Evolutionary conservation across 2,888 invertebrate species (phyloP).

Genomic region (Diadegma fenestrale): DNA sequence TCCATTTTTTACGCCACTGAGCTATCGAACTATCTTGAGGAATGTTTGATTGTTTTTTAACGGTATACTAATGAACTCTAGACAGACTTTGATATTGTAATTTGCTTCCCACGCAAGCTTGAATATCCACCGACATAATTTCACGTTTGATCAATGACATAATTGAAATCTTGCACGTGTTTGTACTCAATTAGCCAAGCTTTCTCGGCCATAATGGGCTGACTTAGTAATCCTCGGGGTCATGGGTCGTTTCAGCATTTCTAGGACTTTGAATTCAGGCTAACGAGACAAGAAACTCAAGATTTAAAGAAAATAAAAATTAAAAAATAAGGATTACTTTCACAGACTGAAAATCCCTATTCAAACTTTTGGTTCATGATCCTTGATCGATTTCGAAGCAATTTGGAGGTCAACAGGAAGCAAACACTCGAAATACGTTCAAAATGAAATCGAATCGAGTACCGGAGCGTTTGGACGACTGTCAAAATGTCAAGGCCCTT

Average conservation of each 20-base stretch:
- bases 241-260: neutral
- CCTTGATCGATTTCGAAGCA: conserved; percentile 20
- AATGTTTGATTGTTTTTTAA: neutral
- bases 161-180: conserved; percentile 3
- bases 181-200: neutral
- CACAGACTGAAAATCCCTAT: neutral
- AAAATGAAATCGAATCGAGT: conserved; percentile 8
- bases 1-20: no score
- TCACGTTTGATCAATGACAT: neutral
- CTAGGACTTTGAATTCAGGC: neutral
- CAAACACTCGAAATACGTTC: conserved; percentile 45
- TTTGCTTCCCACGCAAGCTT: neutral
- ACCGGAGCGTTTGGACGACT: conserved; percentile 3
- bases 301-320: neutral
- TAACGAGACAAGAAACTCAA: neutral
- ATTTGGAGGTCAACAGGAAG: conserved; percentile 53
- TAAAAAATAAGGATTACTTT: conserved; percentile 8
- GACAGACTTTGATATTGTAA: neutral
- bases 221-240: neutral
- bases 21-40: no score
- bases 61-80: neutral
- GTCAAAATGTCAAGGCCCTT: conserved; percentile 50
- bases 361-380: conserved; percentile 25
- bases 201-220: neutral
- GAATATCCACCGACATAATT: neutral